Base-by-base conservation (phyloP, 2,888 invertebrate species). In the Caradrina clavipalpis region DNA sequence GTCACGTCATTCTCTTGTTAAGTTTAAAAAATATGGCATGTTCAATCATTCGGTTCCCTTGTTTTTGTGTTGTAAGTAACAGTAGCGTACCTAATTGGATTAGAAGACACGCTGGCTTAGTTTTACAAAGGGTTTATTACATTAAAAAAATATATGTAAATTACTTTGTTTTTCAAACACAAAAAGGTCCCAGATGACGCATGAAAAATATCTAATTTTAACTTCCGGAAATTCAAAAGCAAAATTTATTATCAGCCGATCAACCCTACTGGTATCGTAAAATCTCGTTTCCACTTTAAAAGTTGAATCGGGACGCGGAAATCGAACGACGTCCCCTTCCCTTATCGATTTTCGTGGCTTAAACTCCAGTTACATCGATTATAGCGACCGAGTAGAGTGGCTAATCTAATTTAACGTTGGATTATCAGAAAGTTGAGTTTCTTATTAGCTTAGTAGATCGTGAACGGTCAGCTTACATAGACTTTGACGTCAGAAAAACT, bases 201-300 rank as follows among this genome's bases (percentile, higher is more conserved):
- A 45, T 22, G 11, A 39, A 61, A 58, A 73, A 51, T 39, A 58
- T 17, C 21, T 10, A 53, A 68, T 55, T 42, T 68, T 47, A 13
- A 6, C 19, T 59, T 15, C 45, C 59, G 26, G 42, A 72, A 70
- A 68, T 72, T 58, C 15, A 57, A 66, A 69, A 19, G 47, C 26
- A 61, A 42, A 54, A 57, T 54, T 69, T 66, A 74, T 79, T 66
- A 74, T 79, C 73, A 63, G 56, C 63, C 58, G 49, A 21, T 22
- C 57, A 51, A 66, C 63, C 59, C 67, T 56, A 63, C 58, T 69
- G 71, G 50, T 76, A 82, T 79, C 76, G 72, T 76, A 70, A 80
- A 77, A 81, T 76, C 80, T 73, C 64, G 60, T 69, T 76, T 79
- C 75, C 73, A 85, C 83, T 81, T 85, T 84, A 76, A 83, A 83